A percentile compares a stretch with the other conserved stretches of the same genome.
These are phyloP conservation scores for Cephus cinctus DNA, from an alignment of 1,140 invertebrate genomes.

Conservation along the genomic window DNA sequence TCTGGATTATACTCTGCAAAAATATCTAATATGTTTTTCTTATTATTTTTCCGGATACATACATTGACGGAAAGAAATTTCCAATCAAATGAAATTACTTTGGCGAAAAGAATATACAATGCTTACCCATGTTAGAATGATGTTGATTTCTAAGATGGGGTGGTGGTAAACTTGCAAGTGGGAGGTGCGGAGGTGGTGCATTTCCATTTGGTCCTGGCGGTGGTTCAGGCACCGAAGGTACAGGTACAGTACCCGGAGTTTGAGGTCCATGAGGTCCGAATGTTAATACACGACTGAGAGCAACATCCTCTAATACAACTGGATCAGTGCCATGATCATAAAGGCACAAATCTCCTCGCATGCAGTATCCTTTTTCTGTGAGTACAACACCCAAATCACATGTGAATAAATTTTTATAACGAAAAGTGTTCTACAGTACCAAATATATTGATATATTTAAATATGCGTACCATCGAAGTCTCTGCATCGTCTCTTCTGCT, in stretches of 20 bases:
- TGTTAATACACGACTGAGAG: conserved; percentile 59
- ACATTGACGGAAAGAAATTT: not conserved
- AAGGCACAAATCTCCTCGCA: conserved; percentile 91
- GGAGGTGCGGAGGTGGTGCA: conserved; percentile 52
- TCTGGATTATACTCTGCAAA: conserved; percentile 81
- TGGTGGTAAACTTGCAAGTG: conserved; percentile 55
- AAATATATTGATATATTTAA: not conserved
- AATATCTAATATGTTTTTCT: conserved; percentile 23
- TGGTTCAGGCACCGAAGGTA: conserved; percentile 41
- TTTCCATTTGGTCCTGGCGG: conserved; percentile 51
- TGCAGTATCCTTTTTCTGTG: conserved; percentile 92
- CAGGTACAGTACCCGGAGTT: conserved; percentile 47
- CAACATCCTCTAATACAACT: conserved; percentile 86
- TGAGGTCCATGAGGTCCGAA: conserved; percentile 58
- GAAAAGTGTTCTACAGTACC: not conserved
- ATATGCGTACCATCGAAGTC: conserved; percentile 69
- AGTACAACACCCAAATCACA: conserved; percentile 23
- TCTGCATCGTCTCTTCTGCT: conserved; percentile 64
- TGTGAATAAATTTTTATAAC: conserved; percentile 3
- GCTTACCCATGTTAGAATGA: conserved; percentile 51
- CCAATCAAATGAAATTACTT: not conserved
- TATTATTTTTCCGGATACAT: conserved; percentile 10
- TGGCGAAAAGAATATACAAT: not conserved
- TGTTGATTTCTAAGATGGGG: conserved; percentile 56
- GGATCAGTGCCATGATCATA: conserved; percentile 95